Evolutionary conservation across 2,888 invertebrate genomes (phyloP).

Genomic region (Julus scandinavius): DNA sequence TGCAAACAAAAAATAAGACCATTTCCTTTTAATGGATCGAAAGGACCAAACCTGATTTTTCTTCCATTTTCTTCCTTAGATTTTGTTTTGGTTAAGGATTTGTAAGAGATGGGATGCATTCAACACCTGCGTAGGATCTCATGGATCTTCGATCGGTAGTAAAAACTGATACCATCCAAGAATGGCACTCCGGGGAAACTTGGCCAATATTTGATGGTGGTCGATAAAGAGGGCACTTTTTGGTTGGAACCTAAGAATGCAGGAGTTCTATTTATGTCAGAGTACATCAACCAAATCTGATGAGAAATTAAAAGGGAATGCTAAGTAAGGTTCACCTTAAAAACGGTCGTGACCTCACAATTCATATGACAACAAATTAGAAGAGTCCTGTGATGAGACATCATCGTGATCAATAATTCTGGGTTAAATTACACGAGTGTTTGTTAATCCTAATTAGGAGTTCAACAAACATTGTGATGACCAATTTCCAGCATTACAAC

Average conservation of each 20-base stretch:
- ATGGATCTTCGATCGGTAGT: constrained; percentile 18
- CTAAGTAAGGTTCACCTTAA: too few relatives aligned
- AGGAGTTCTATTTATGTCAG: background rate
- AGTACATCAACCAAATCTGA: background rate
- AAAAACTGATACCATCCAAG: background rate
- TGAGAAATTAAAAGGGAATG: background rate
- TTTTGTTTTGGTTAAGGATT: constrained; percentile 3
- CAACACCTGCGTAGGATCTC: background rate
- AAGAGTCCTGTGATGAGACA: background rate
- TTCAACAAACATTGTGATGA: too few relatives aligned
- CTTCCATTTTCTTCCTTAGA: background rate
- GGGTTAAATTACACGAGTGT: too few relatives aligned
- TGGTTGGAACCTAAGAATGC: background rate
- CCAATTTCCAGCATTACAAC: too few relatives aligned
- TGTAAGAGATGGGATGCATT: background rate
- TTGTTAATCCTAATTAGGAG: too few relatives aligned
- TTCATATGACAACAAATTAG: background rate
- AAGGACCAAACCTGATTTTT: background rate
- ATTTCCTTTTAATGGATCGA: background rate
- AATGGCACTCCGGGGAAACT: background rate
- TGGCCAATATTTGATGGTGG: background rate
- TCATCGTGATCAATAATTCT: too few relatives aligned
- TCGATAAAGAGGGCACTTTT: background rate
- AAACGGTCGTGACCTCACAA: background rate
- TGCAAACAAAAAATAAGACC: background rate